Conservation (phyloP, 2,113 vertebrate genomes). For the Proterorhinus semilunaris region DNA sequence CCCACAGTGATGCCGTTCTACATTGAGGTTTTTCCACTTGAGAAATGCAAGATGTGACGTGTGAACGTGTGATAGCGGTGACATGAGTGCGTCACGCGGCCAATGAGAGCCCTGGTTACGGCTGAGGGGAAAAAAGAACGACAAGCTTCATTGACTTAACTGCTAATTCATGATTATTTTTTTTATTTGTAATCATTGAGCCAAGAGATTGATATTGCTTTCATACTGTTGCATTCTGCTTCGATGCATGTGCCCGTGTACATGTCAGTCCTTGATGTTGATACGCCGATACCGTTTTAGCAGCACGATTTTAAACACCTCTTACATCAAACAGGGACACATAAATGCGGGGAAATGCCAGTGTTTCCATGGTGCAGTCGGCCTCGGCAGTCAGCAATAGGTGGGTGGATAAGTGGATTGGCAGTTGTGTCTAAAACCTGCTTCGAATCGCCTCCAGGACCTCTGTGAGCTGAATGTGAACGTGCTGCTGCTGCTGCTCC, state of each 20-base stretch:
- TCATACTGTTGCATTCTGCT: conserved; percentile 42
- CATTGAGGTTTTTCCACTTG: too few species aligned
- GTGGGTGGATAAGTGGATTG: conserved; percentile 78
- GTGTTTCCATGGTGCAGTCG: conserved; percentile 57
- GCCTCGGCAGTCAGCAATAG: conserved; percentile 58
- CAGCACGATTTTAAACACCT: conserved; percentile 12
- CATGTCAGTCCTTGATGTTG: conserved; percentile 13
- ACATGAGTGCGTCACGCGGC: too few species aligned
- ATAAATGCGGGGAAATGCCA: conserved; percentile 35
- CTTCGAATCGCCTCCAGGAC: conserved; percentile 66
- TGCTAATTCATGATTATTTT: conserved; percentile 47
- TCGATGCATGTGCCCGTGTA: conserved; percentile 10
- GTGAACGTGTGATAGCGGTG: too few species aligned
- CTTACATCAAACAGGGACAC: conserved; percentile 24
- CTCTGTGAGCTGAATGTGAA: conserved; percentile 69
- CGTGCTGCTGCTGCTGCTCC: conserved; percentile 13
- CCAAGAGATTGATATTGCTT: conserved; percentile 54
- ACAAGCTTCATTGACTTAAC: conserved; percentile 35
- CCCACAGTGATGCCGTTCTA: too few species aligned
- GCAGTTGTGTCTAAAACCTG: conserved; percentile 72
- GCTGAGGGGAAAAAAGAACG: conserved; percentile 3
- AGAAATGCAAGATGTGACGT: too few species aligned
- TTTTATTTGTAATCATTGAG: conserved; percentile 47
- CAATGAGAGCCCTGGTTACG: too few species aligned
- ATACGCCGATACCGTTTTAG: conserved; percentile 10